phyloP scores from a whole-genome alignment of 2,888 invertebrate genomes.

The Itoplectis maculator region DNA sequence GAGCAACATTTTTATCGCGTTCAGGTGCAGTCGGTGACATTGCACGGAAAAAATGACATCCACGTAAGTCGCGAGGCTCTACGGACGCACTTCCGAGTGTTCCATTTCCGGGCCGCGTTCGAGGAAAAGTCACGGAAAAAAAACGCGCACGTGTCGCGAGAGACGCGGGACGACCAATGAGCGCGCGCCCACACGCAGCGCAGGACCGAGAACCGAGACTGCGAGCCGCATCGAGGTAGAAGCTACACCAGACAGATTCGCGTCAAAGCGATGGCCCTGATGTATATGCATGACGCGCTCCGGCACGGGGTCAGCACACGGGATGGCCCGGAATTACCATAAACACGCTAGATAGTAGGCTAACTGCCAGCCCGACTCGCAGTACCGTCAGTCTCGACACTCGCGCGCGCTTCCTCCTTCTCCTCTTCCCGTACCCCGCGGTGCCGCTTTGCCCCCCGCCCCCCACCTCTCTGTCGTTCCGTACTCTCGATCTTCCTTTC shows the following conservation, averaged over 20 bases:
- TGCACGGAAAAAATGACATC: too few relatives aligned
- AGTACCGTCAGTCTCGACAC: constrained; percentile 68
- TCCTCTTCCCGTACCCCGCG: constrained; percentile 46
- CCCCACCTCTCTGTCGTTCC: too few relatives aligned
- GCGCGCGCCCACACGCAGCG: constrained; percentile 39
- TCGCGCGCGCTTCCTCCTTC: constrained; percentile 58
- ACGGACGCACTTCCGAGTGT: too few relatives aligned
- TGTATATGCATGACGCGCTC: constrained; percentile 80
- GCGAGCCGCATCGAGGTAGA: constrained; percentile 34
- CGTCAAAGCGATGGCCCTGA: constrained; percentile 79
- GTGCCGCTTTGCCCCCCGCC: too few relatives aligned
- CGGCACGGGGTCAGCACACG: constrained; percentile 74
- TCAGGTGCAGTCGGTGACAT: too few relatives aligned
- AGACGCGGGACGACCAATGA: constrained; percentile 33
- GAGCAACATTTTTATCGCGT: too few relatives aligned
- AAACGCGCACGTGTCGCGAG: constrained; percentile 2
- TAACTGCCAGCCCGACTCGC: constrained; percentile 72
- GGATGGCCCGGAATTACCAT: constrained; percentile 79
- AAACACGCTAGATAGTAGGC: constrained; percentile 79
- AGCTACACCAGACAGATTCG: constrained; percentile 70
- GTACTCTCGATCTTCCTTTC: constrained; percentile 47
- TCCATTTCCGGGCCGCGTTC: not conserved
- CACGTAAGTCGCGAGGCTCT: too few relatives aligned
- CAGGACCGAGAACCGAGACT: constrained; percentile 43
- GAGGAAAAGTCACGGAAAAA: not conserved